Evolutionary conservation across 2,888 invertebrate genomes (phyloP), one percentile per base, ranked within the genome.

Genomic region (Pomacea canaliculata): DNA sequence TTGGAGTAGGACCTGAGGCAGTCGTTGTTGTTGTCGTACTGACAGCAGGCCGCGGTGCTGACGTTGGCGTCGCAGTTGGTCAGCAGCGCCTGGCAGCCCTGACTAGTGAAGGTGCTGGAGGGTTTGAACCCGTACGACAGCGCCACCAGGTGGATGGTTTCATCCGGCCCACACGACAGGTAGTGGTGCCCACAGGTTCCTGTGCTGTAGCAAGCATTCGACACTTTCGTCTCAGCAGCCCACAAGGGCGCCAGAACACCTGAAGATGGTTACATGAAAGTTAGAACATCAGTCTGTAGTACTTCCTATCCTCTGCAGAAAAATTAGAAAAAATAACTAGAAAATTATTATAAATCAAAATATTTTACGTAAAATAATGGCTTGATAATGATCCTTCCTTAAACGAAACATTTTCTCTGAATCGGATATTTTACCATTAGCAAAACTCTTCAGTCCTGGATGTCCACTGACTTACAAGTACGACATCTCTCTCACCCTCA

Each of bases 151-250:
- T 46, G 27, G 10, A 74, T 74, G 23, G 48, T 46, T 60, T 48
- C 48, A n/a, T 60, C 69, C 19, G 37, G 69, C 12, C 62, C 69
- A 69, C 74, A 74, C 23, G 74, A 48, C 69, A 74, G 74, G 27
- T 56, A 74, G 63, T 74, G 74, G 23, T 62, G 59, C 48, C 74
- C 74, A 62, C 74, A 74, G 27, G 67, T 62, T 9, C 73, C 73
- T 23, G 68, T 74, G 49, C 74, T 74, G 62, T 74, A 74, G 51
- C 74, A 74, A 19, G 74, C 74, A 67, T 49, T 69, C 49, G 68
- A 69, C 62, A 60, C 62, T n/a, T 19, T 73, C 19, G 27, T 63
- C 27, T 63, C 23, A 12, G 63, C 23, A 27, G n/a, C 63, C 18
- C 27, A n/a, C 63, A 63, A 19, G 63, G 27, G 46, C 27, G 59